Conservation (phyloP, 2,113 vertebrate genomes). For the Nothobranchius furzeri region DNA sequence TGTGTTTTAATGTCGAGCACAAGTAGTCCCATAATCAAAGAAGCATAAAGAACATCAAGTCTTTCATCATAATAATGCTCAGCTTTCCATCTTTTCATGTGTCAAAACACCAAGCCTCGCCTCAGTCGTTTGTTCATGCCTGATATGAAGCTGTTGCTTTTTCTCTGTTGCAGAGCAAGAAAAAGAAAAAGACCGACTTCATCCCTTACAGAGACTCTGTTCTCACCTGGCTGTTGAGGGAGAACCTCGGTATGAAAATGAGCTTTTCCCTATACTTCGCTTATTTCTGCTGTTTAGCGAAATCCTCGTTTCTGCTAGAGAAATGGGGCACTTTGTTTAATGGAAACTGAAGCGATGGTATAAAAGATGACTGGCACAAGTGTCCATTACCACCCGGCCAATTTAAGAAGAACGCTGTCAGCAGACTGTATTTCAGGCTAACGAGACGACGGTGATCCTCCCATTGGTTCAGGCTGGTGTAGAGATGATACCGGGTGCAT, state of each 20-base stretch:
- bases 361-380: conserved; percentile 23
- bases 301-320: not conserved
- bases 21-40: conserved; percentile 1
- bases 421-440: conserved; percentile 57
- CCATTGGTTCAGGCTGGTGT: not conserved
- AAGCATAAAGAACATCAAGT: conserved; percentile 20
- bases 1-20: not conserved
- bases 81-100: conserved; percentile 6
- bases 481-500: conserved; percentile 10
- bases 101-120: not conserved
- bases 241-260: conserved; percentile 89
- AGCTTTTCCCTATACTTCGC: not conserved
- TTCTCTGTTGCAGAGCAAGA: conserved; percentile 88
- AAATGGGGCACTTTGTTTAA: conserved; percentile 16
- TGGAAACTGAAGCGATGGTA: not conserved
- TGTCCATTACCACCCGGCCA: conserved; percentile 30
- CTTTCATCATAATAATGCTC: conserved; percentile 1
- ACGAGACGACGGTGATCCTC: conserved; percentile 31
- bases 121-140: not conserved
- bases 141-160: not conserved
- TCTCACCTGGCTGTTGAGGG: conserved; percentile 97
- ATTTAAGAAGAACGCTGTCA: conserved; percentile 57
- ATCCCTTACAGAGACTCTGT: conserved; percentile 98
- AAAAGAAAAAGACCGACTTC: conserved; percentile 98
- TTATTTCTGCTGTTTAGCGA: conserved; percentile 4